Percentiles rank a stretch among this genome's conserved stretches.
Conservation (phyloP, 2,797 vertebrate genomes). For the Balearica regulorum region DNA sequence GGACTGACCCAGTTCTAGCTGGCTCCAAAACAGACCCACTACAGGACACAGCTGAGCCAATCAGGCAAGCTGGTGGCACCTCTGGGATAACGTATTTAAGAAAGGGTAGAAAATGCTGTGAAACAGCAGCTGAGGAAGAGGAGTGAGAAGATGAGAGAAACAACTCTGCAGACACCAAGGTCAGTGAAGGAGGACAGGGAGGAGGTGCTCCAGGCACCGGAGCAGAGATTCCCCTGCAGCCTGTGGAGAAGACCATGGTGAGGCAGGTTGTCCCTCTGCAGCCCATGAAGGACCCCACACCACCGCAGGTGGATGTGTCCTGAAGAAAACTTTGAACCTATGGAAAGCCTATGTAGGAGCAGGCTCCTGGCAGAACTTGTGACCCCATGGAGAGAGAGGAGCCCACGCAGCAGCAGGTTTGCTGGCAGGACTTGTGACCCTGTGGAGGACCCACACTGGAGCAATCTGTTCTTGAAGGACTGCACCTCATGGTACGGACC, state of each 20-base stretch:
- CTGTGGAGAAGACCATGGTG: background rate
- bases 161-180: rapidly evolving
- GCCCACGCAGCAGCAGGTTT: background rate
- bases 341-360: background rate
- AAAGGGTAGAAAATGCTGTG: background rate
- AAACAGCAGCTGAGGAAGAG: background rate
- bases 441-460: background rate
- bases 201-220: background rate
- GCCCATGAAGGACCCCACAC: background rate
- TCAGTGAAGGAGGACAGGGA: background rate
- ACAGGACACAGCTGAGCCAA: background rate
- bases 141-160: background rate
- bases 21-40: background rate
- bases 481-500: background rate
- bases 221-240: background rate
- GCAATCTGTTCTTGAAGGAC: background rate
- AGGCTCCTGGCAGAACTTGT: background rate
- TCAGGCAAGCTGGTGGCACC: no score
- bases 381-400: background rate
- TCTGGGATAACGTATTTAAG: background rate
- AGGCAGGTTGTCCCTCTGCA: background rate
- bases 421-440: background rate
- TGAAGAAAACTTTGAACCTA: background rate
- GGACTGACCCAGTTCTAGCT: background rate
- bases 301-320: background rate